These are phyloP conservation scores for Triplophysa rosa DNA, from an alignment of 2,113 vertebrate species.

Conservation along the genomic window DNA sequence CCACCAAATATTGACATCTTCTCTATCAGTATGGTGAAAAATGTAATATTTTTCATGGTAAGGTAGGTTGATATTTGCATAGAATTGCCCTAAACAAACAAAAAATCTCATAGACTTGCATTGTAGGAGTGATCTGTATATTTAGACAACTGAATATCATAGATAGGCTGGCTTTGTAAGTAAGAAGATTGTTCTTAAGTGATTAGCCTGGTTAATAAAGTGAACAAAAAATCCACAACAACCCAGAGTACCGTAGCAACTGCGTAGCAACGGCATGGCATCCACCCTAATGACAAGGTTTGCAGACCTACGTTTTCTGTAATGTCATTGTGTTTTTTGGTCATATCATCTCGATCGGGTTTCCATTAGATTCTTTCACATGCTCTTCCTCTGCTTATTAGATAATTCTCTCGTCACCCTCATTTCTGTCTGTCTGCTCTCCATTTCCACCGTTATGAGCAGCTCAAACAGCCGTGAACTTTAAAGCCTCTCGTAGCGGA, in stretches of 20 bases:
- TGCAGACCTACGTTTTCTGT: too few species aligned
- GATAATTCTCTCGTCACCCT: slow-evolving; percentile 18
- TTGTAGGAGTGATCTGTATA: slow-evolving; percentile 1
- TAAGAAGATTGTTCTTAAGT: too few species aligned
- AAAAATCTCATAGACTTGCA: not conserved
- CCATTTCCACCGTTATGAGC: slow-evolving; percentile 78
- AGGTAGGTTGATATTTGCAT: too few species aligned
- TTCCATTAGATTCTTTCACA: not conserved
- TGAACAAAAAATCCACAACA: not conserved
- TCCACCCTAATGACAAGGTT: too few species aligned
- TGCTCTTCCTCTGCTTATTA: not conserved
- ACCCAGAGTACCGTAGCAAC: not conserved
- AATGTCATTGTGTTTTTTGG: not conserved
- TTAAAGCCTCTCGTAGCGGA: slow-evolving; percentile 85
- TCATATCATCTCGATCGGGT: not conserved
- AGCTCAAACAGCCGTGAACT: slow-evolving; percentile 84
- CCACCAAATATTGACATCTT: too few species aligned
- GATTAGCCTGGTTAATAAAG: too few species aligned
- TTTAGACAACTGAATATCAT: not conserved
- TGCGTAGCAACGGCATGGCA: not conserved
- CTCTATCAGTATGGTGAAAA: too few species aligned
- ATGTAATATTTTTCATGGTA: too few species aligned
- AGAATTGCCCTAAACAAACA: too few species aligned
- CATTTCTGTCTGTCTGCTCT: slow-evolving; percentile 8
- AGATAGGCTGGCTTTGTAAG: too few species aligned